Evolutionary conservation across 1,140 invertebrate genomes (phyloP), one percentile per base, ranked within the genome.

Genomic region (Drepana arcuata): DNA sequence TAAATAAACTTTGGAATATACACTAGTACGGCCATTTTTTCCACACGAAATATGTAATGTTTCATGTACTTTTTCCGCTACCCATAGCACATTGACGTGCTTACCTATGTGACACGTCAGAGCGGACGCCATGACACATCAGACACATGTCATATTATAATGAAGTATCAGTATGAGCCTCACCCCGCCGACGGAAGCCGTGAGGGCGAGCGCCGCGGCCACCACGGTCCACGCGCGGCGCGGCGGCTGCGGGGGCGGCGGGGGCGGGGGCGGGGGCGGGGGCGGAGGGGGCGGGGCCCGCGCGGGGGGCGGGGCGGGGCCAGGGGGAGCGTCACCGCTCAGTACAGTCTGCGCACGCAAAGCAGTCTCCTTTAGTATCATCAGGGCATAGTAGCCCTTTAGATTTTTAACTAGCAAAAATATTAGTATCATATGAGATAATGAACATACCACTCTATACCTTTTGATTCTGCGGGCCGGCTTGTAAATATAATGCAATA

Each of bases 51-150:
- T 16, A 16, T 2, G n/a, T 31, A 9, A 15, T 2, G 9, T 15
- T 31, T 9, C 1, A 5, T 9, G n/a, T 9, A 7, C 9, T 30
- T 1, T 12, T 34, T 32, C 79, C 86, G 4, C 78, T 98, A 28
- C 92, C 91, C 27, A 98, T 96, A n/a, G n/a, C n/a, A n/a, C 0
- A 91, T 97, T 14, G 63, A 90, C 14, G 92, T 98, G 1, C 98
- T 97, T 84, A 91, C 58, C 5, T n/a, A n/a, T n/a, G n/a, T n/a
- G n/a, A n/a, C n/a, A n/a, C n/a, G n/a, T n/a, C n/a, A n/a, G n/a
- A n/a, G n/a, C n/a, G n/a, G n/a, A n/a, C n/a, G n/a, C n/a, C n/a
- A n/a, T n/a, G n/a, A n/a, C n/a, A n/a, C n/a, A n/a, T n/a, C n/a
- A n/a, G n/a, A n/a, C n/a, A 48, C 42, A 11, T 54, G 68, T 13